phyloP scores from a whole-genome alignment of 2,113 vertebrate genomes.

The Sula dactylatra region DNA sequence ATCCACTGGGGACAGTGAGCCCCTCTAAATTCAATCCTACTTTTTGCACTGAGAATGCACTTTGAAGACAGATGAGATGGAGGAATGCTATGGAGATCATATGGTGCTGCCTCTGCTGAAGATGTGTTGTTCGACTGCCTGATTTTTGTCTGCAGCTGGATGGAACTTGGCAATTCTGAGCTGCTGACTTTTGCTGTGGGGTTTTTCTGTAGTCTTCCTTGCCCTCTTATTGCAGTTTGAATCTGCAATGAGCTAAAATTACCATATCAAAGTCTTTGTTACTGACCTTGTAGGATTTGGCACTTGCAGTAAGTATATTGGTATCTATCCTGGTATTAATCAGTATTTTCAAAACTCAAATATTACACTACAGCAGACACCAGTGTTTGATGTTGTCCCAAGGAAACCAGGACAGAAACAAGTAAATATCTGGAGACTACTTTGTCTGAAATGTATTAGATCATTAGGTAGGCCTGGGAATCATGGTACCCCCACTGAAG shows the following conservation, averaged over 20 bases:
- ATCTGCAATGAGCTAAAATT: conserved; percentile 55
- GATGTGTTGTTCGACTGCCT: conserved; percentile 10
- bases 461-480: not conserved
- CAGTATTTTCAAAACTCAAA: conserved; percentile 9
- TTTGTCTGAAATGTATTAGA: conserved; percentile 3
- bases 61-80: conserved; percentile 78
- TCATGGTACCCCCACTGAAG: not conserved
- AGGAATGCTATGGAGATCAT: conserved; percentile 65
- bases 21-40: conserved; percentile 68
- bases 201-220: conserved; percentile 66
- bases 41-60: conserved; percentile 87
- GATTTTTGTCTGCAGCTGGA: conserved; percentile 46
- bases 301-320: conserved; percentile 39
- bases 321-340: conserved; percentile 44
- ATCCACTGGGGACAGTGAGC: conserved; percentile 10
- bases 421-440: not conserved
- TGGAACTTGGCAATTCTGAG: conserved; percentile 44
- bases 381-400: conserved; percentile 38
- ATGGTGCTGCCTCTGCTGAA: conserved; percentile 58
- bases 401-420: conserved; percentile 15
- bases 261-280: conserved; percentile 51
- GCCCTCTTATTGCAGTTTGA: conserved; percentile 41
- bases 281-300: conserved; percentile 54
- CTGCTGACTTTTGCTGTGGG: conserved; percentile 53
- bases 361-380: not conserved